Evolutionary conservation across 2,113 vertebrate genomes (phyloP).

Genomic region (Acrocephalus arundinaceus): DNA sequence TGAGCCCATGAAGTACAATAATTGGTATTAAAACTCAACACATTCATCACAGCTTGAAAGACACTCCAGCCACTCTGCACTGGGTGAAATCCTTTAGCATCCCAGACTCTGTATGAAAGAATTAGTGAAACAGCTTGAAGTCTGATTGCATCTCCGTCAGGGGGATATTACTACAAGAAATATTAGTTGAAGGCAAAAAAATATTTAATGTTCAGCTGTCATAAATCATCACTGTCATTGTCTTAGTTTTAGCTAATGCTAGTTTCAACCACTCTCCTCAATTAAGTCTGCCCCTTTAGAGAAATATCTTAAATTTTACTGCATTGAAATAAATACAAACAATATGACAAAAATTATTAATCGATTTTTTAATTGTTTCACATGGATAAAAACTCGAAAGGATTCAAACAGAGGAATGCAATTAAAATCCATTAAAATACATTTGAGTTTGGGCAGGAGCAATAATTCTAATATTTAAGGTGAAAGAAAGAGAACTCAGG

Average conservation of each 20-base stretch:
- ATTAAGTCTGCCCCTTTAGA: not conserved
- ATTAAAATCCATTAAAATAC: not conserved
- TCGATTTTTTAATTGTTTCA: not conserved
- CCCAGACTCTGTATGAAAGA: not conserved
- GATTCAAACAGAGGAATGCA: not conserved
- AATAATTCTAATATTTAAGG: not conserved
- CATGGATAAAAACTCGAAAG: not conserved
- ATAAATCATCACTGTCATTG: not conserved
- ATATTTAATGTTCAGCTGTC: not conserved
- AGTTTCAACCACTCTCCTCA: not conserved
- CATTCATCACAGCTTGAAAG: not conserved
- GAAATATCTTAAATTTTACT: not conserved
- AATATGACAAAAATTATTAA: not conserved
- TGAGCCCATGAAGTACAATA: not conserved
- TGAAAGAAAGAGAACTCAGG: not conserved
- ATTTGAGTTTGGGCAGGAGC: not conserved
- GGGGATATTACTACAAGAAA: not conserved
- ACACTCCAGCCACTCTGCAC: not conserved
- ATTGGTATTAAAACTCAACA: not conserved
- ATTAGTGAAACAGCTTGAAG: not conserved
- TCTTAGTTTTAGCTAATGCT: not conserved
- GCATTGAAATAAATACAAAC: not conserved
- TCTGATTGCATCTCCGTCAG: not conserved
- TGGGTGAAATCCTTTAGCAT: not conserved
- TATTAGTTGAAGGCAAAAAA: not conserved